A percentile compares a stretch with the other conserved stretches of the same genome.
Evolutionary conservation across 2,113 vertebrate genomes (phyloP).

Genomic region (Mus spicilegus): DNA sequence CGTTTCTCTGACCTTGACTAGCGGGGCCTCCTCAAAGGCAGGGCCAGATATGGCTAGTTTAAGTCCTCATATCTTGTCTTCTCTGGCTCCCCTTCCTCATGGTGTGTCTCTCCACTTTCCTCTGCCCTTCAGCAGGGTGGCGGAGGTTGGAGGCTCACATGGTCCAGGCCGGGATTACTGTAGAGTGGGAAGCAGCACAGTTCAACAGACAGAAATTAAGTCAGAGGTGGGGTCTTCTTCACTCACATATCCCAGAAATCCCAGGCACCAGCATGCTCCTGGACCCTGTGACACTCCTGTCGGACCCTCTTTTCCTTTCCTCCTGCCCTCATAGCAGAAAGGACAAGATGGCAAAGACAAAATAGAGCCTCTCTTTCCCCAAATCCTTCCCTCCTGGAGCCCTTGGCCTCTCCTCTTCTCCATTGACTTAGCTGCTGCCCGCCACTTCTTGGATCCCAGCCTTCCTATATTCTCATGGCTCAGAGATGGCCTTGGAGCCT

Average conservation of each 20-base stretch:
- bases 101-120: too few species aligned
- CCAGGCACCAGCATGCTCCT: accelerated
- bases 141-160: not conserved
- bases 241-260: not conserved
- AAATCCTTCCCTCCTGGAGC: not conserved
- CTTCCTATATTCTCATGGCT: not conserved
- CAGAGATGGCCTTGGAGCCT: not conserved
- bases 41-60: not conserved
- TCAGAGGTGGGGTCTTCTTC: not conserved
- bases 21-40: not conserved
- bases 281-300: not conserved
- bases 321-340: not conserved
- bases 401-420: accelerated
- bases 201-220: not conserved
- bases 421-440: not conserved
- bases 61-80: too few species aligned
- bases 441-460: not conserved
- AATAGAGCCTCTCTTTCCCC: not conserved
- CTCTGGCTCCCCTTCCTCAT: not conserved
- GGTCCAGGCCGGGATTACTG: not conserved
- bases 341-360: not conserved
- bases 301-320: not conserved
- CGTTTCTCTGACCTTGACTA: not conserved
- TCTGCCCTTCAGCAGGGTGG: too few species aligned
- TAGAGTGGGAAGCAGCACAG: not conserved